phyloP scores from a whole-genome alignment of 2,888 invertebrate genomes.

The Notodonta ziczac region DNA sequence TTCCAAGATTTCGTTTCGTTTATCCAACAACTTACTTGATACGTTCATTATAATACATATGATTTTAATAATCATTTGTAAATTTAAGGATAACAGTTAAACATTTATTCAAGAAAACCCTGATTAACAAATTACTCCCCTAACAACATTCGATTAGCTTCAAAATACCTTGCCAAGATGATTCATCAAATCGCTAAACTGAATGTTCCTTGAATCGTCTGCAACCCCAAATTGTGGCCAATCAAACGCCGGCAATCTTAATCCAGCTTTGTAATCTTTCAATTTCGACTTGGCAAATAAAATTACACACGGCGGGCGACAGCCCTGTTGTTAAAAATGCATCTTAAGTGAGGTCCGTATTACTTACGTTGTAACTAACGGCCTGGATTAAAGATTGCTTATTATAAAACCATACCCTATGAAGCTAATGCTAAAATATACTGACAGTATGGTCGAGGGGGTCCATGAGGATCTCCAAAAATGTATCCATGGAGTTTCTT shows the following conservation, averaged over 20 bases:
- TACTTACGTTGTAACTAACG: slow-evolving; percentile 61
- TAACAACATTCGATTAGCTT: slow-evolving; percentile 9
- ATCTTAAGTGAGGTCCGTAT: slow-evolving; percentile 62
- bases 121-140: not conserved
- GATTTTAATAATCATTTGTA: no score
- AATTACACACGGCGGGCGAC: slow-evolving; percentile 48
- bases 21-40: no score
- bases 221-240: slow-evolving; percentile 37
- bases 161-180: slow-evolving; percentile 34
- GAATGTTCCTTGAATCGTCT: slow-evolving; percentile 45
- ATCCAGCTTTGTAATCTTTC: slow-evolving; percentile 64
- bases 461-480: no score
- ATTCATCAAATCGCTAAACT: slow-evolving; percentile 43
- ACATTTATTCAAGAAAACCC: no score
- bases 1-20: no score
- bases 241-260: slow-evolving; percentile 52
- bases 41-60: no score
- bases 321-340: slow-evolving; percentile 70
- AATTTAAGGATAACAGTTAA: no score
- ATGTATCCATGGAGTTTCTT: no score
- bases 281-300: slow-evolving; percentile 65
- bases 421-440: slow-evolving; percentile 19
- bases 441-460: slow-evolving; percentile 19
- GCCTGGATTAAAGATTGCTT: slow-evolving; percentile 57
- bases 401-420: slow-evolving; percentile 61